These are phyloP conservation scores for Melospiza melodia DNA, from an alignment of 2,113 vertebrate species.

Conservation along the genomic window DNA sequence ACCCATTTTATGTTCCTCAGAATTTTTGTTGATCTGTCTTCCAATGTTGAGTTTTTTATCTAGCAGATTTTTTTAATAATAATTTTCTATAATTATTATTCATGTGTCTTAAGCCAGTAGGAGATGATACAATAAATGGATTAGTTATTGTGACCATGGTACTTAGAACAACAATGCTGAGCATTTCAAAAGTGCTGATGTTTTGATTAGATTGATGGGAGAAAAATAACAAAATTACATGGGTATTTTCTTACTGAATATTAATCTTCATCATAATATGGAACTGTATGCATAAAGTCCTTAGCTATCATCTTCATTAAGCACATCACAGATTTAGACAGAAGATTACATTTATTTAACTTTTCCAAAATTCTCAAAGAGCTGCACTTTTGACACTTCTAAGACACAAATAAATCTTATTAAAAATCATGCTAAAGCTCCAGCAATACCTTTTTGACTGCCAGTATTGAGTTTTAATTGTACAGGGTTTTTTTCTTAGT, in stretches of 20 bases:
- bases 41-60: neutral
- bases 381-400: neutral
- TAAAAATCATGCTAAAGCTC: neutral
- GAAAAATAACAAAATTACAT: constrained; percentile 2
- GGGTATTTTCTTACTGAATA: neutral
- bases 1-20: neutral
- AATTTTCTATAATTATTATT: neutral
- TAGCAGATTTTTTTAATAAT: neutral
- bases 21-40: neutral
- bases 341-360: neutral
- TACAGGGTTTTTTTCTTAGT: neutral
- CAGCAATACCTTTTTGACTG: neutral
- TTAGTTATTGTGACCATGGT: neutral
- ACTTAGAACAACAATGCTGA: neutral
- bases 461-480: fast-evolving
- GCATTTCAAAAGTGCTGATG: neutral
- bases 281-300: neutral
- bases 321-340: neutral
- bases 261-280: neutral
- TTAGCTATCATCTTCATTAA: neutral
- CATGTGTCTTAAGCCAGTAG: neutral
- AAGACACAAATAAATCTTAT: neutral
- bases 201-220: neutral
- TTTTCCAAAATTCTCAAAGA: neutral
- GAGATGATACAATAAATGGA: neutral